Evolutionary conservation across 2,888 invertebrate genomes (phyloP).

Genomic region (Chloroclystis v-ata): DNA sequence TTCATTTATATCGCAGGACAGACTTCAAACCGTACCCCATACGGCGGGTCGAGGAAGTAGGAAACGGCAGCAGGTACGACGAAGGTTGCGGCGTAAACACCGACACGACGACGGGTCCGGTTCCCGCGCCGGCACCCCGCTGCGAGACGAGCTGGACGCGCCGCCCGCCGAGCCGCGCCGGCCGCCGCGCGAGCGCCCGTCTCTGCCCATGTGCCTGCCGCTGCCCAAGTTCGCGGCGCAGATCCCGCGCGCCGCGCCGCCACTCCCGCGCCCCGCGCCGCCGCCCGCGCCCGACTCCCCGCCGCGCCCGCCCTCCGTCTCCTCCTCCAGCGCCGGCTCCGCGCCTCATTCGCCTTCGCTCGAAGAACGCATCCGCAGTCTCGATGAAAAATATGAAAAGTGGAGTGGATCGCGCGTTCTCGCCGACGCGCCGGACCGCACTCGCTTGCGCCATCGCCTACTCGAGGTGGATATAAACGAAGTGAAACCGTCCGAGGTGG

Average conservation of each 20-base stretch:
- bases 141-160: conserved; percentile 84
- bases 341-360: conserved; percentile 86
- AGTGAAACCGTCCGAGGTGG: conserved; percentile 95
- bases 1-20: conserved; percentile 45
- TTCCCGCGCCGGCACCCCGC: conserved; percentile 76
- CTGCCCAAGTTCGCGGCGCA: conserved; percentile 92
- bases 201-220: conserved; percentile 88
- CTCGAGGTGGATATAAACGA: conserved; percentile 88
- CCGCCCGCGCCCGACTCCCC: conserved; percentile 82
- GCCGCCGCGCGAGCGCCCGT: conserved; percentile 79
- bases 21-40: conserved; percentile 54
- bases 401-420: conserved; percentile 85
- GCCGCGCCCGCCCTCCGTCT: conserved; percentile 83
- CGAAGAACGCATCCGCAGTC: conserved; percentile 93
- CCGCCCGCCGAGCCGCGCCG: conserved; percentile 86
- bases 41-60: conserved; percentile 53
- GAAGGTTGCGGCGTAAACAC: conserved; percentile 73
- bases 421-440: conserved; percentile 77
- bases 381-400: conserved; percentile 95
- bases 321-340: conserved; percentile 85
- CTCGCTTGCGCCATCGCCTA: conserved; percentile 83
- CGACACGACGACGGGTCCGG: conserved; percentile 73
- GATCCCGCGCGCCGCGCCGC: conserved; percentile 75
- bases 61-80: conserved; percentile 56
- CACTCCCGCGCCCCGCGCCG: conserved; percentile 64